A percentile compares a stretch with the other conserved stretches of the same genome.
These are phyloP conservation scores for Coenonympha arcania DNA, from an alignment of 2,888 invertebrate species.

Conservation along the genomic window DNA sequence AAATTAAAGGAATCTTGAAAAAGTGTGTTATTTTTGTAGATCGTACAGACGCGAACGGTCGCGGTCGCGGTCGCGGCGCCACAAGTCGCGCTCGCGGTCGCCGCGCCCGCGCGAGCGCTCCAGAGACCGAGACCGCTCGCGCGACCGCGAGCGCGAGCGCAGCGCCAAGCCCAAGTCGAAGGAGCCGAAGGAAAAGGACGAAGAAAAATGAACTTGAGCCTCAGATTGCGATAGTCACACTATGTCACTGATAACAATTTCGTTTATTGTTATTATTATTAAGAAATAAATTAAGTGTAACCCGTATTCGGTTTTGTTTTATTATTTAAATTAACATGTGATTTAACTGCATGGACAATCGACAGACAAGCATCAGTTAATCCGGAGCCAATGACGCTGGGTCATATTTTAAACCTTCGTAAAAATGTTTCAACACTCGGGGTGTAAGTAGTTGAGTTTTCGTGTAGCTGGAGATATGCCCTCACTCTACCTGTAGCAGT, in stretches of 20 bases:
- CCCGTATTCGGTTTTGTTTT: background rate
- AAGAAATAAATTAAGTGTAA: background rate
- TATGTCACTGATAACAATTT: constrained; percentile 4
- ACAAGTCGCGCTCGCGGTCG: constrained; percentile 81
- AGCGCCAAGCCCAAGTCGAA: constrained; percentile 73
- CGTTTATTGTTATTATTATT: background rate
- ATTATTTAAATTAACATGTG: too few species aligned
- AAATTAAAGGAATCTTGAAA: too few species aligned
- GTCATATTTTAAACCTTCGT: too few species aligned
- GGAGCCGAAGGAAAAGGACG: constrained; percentile 79
- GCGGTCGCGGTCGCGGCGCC: constrained; percentile 78
- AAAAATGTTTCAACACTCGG: too few species aligned
- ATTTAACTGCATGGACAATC: too few species aligned
- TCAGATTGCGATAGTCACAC: background rate
- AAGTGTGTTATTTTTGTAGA: constrained; percentile 48
- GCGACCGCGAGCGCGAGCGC: constrained; percentile 56
- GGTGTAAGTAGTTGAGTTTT: too few species aligned
- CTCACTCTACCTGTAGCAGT: too few species aligned
- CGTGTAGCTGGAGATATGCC: too few species aligned
- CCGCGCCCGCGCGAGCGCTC: constrained; percentile 65
- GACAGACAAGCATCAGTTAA: too few species aligned
- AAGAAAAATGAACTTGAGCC: constrained; percentile 72
- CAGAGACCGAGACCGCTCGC: constrained; percentile 51
- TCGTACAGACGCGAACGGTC: constrained; percentile 80
- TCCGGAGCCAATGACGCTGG: too few species aligned